phyloP scores from a whole-genome alignment of 2,888 invertebrate species.

The Drosophila mayaguana region DNA sequence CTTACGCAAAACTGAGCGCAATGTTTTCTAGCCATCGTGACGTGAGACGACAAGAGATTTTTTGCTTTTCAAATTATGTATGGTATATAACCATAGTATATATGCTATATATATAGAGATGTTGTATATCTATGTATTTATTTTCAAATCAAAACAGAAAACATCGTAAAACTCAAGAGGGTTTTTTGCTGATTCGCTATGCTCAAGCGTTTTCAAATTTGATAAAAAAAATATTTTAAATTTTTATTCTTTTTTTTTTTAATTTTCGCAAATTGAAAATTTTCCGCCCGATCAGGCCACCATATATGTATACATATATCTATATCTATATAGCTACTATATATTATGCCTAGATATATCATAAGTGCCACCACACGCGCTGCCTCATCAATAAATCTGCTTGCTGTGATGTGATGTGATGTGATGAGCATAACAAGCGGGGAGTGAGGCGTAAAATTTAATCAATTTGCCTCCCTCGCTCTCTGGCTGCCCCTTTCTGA shows the following conservation, averaged over 20 bases:
- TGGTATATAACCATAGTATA: constrained; percentile 11
- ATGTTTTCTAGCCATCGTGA: constrained; percentile 52
- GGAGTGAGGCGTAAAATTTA: constrained; percentile 2
- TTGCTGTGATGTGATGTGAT: not conserved
- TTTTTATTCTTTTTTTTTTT: constrained; percentile 4
- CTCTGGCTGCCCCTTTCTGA: not conserved
- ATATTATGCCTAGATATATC: constrained; percentile 29
- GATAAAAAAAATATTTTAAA: constrained; percentile 31
- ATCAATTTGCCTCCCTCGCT: constrained; percentile 8
- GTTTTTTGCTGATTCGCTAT: constrained; percentile 4
- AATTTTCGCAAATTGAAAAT: constrained; percentile 29
- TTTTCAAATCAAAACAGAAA: constrained; percentile 27
- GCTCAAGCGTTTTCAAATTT: constrained; percentile 29
- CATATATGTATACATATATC: constrained; percentile 5
- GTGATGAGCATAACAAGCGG: constrained; percentile 5
- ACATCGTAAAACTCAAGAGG: constrained; percentile 22
- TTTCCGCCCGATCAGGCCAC: constrained; percentile 33
- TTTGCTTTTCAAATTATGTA: constrained; percentile 23
- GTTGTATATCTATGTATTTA: constrained; percentile 12
- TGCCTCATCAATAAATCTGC: constrained; percentile 52
- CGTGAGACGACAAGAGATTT: constrained; percentile 52
- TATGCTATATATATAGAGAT: constrained; percentile 4
- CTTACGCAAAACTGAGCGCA: constrained; percentile 69
- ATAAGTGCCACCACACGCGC: constrained; percentile 65
- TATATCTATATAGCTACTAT: constrained; percentile 6